Base-by-base conservation (phyloP, 2,113 vertebrate genomes). In the Mionectes macconnelli region DNA sequence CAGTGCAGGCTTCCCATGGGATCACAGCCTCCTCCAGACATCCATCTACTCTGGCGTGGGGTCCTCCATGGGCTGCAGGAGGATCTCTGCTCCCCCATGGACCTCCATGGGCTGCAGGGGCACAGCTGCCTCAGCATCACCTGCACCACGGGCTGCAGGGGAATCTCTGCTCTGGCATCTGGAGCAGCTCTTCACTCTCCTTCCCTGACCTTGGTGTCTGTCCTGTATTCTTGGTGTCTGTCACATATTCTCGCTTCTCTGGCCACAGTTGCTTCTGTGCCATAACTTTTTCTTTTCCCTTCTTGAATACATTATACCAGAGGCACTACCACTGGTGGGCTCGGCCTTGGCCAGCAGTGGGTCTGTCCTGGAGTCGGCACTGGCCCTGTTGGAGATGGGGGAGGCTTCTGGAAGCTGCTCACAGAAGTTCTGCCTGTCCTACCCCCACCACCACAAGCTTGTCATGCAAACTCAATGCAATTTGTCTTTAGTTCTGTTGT, bases 301-400 rank as follows among this genome's bases (percentile, higher is more conserved):
- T 77, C 33, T 33, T 60, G 45, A n/a, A n/a, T 45, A 28, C 6
- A 3, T 44, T 37, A 45, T 53, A 23, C n/a, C 33, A 23, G 33
- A 37, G 39, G 39, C 0, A 0, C 37, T 60, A 0, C 45, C 31
- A 27, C 9, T 45, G 47, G 24, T 6, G 4, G 28, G 23, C 47
- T 45, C 1, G 0, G 22, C 37, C 42, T 27, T 86, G 73, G 33
- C 37, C 33, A 23, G 39, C 2, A 1, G 22, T 68, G 37, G 50
- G 14, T 20, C 39, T 8, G 11, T 69, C 45, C 45, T 62, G 39
- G 73, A 69, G 28, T 53, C 44, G 15, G 27, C 47, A 20, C 33
- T 28, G 55, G 9, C 39, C 20, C 16, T 9, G 12, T 49, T 25
- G 8, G 66, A 68, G 17, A 35, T 35, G 33, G 24, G 23, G 45